phyloP scores from a whole-genome alignment of 2,797 vertebrate species.

The Furcifer pardalis region DNA sequence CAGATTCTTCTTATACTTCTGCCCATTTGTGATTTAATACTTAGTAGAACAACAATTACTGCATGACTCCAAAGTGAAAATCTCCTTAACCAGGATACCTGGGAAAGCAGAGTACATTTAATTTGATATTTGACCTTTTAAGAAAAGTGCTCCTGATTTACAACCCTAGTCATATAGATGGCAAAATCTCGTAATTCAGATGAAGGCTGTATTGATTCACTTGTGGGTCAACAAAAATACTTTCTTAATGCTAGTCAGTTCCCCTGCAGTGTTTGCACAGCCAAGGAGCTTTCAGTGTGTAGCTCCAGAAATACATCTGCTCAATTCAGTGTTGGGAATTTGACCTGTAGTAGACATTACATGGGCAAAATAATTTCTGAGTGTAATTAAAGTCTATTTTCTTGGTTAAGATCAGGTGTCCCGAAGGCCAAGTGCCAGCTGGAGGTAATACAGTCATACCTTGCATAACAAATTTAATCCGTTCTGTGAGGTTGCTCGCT shows the following conservation, averaged over 20 bases:
- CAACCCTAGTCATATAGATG: neutral
- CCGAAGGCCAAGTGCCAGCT: neutral
- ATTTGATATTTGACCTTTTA: conserved; percentile 6
- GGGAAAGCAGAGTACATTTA: neutral
- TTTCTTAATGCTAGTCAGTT: neutral
- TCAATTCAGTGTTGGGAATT: neutral
- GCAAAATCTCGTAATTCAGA: neutral
- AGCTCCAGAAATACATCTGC: neutral
- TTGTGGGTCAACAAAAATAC: neutral
- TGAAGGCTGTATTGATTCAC: neutral
- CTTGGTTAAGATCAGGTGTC: neutral
- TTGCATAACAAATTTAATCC: too few species aligned
- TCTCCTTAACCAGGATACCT: neutral
- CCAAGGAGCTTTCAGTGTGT: neutral
- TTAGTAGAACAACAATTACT: neutral
- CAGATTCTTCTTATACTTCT: neutral
- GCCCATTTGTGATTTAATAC: neutral
- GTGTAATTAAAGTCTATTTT: neutral
- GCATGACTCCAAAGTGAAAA: neutral
- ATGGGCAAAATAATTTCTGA: neutral
- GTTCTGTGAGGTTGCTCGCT: too few species aligned
- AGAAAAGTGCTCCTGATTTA: neutral
- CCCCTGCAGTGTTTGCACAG: neutral
- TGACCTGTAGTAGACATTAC: neutral
- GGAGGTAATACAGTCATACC: too few species aligned